Base-by-base conservation (phyloP, 2,888 invertebrate genomes). In the Ashinkailepas kermadecensis region DNA sequence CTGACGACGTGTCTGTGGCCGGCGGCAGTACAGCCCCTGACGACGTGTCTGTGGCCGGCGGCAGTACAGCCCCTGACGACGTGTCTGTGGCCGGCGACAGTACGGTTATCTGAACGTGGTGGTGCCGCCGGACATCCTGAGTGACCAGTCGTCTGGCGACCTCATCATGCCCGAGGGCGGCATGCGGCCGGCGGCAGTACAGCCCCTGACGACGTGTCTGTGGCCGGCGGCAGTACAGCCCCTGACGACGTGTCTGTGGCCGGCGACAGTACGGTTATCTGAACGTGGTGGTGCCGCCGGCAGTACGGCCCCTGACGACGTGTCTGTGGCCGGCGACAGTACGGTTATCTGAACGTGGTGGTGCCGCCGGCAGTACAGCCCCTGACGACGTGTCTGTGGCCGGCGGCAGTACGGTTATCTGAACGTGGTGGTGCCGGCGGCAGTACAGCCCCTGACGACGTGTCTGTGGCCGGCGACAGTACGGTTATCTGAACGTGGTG, bases 231-330 rank as follows among this genome's bases (percentile, higher is more conserved):
- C 39, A 39, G 39, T 39, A 39, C 39, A 4, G 39, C 39, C 39
- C 39, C 39, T 39, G 39, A 39, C 39, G 39, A 39, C 39, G 39
- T 39, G 39, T 39, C 39, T 39, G n/a, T 64, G 64, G 10, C 13
- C 23, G 10, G 23, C 81, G 88, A 15, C 89, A 95, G 95, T 92
- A 94, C 88, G 95, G 95, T 84, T 94, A 91, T 87, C 88, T 96
- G 86, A 95, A 96, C 88, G 96, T 96, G 85, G 95, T 96, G 59
- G 95, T 95, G 86, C 95, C 95, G 64, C 95, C 83, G 95, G 95
- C 39, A 4, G 39, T 4, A 39, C 39, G 39, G 39, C 4, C 39
- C 39, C 39, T 39, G 39, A 4, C 39, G 39, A 39, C 39, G 39
- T 39, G 39, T 39, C 39, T 39, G 39, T 39, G 39, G n/a, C n/a